phyloP scores from a whole-genome alignment of 2,888 invertebrate genomes.

The Andrena flavipes region DNA sequence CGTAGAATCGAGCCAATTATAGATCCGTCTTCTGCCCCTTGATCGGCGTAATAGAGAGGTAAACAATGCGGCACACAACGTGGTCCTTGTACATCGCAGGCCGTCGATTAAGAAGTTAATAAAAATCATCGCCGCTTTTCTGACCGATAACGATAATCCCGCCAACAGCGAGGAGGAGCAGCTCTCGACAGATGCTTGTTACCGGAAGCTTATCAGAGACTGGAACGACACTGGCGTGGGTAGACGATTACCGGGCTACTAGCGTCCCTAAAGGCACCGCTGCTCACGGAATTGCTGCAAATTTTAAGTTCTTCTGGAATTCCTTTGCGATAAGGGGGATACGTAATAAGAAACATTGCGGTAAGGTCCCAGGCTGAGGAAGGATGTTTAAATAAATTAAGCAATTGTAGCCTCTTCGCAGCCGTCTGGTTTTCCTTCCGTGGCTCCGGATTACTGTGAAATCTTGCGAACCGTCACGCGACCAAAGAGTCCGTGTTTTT shows the following conservation, averaged over 20 bases:
- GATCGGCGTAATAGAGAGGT: not conserved
- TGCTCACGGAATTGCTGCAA: not conserved
- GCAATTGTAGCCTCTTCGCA: too few species aligned
- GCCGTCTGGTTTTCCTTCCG: too few species aligned
- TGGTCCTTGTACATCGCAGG: not conserved
- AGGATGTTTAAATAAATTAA: too few species aligned
- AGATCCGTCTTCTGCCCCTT: constrained; percentile 14
- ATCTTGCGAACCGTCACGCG: too few species aligned
- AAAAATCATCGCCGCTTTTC: not conserved
- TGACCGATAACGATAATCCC: not conserved
- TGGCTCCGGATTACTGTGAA: too few species aligned
- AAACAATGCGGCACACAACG: not conserved
- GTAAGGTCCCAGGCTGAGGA: too few species aligned
- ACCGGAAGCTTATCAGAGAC: constrained; percentile 35
- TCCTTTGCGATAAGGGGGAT: not conserved
- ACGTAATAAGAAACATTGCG: too few species aligned
- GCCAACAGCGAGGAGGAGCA: not conserved
- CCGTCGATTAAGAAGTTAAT: not conserved
- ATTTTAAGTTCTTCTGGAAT: not conserved
- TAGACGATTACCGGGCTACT: constrained; percentile 11
- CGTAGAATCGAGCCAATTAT: constrained; percentile 45
- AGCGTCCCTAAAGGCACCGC: not conserved
- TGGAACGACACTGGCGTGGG: not conserved
- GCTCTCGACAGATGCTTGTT: constrained; percentile 29
- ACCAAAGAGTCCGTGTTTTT: constrained; percentile 9